These are phyloP conservation scores for Drosophila mercatorum DNA, from an alignment of 2,888 invertebrate species.

Conservation along the genomic window DNA sequence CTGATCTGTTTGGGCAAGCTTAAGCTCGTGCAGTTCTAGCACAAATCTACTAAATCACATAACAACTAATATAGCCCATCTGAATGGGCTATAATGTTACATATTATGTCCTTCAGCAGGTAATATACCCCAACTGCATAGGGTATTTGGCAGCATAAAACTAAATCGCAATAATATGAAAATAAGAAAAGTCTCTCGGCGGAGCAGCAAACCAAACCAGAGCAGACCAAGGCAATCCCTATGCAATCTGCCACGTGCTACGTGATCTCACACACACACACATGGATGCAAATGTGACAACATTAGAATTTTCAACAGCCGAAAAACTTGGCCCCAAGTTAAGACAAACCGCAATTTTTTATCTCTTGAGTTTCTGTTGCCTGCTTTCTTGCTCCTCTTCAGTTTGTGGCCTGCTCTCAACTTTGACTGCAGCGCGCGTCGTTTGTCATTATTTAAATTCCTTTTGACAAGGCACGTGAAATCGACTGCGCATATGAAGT, in stretches of 20 bases:
- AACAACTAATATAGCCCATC: neutral
- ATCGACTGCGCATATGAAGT: constrained; percentile 63
- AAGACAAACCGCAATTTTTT: constrained; percentile 72
- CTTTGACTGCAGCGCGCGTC: constrained; percentile 71
- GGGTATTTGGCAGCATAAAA: constrained; percentile 33
- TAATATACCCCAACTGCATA: neutral
- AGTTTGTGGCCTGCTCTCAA: constrained; percentile 34
- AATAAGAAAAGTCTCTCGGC: constrained; percentile 50
- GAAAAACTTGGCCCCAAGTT: constrained; percentile 56
- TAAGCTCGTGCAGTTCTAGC: too few species aligned
- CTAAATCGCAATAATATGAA: constrained; percentile 69
- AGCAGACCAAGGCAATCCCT: constrained; percentile 42
- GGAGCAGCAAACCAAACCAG: constrained; percentile 11
- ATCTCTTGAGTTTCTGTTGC: constrained; percentile 46
- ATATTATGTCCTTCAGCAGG: neutral
- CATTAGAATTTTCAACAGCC: constrained; percentile 84
- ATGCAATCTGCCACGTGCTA: constrained; percentile 78
- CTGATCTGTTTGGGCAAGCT: too few species aligned
- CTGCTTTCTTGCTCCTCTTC: neutral
- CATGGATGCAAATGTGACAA: constrained; percentile 76
- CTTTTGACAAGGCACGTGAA: constrained; percentile 80
- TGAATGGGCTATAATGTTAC: too few species aligned
- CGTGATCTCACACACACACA: constrained; percentile 61
- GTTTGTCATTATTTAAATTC: constrained; percentile 84
- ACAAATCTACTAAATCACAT: neutral